phyloP scores from a whole-genome alignment of 2,888 invertebrate genomes.

The Eristalis tenax region DNA sequence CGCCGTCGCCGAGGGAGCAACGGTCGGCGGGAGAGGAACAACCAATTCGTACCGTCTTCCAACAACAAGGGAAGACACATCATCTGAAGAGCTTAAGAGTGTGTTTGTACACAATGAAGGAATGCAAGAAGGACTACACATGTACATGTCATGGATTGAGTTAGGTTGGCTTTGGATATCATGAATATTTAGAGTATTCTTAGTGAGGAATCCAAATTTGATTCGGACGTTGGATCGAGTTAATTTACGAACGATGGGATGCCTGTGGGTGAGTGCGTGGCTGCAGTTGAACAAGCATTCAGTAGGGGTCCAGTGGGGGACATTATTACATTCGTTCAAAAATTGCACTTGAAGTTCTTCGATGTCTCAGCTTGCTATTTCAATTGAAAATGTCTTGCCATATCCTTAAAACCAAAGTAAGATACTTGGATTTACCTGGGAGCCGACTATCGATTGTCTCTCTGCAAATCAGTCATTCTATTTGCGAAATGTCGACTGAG shows the following conservation, averaged over 20 bases:
- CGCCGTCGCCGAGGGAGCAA: neutral
- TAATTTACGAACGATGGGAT: neutral
- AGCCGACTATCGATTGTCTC: too few relatives aligned
- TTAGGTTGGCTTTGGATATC: constrained; percentile 31
- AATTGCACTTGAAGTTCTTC: too few relatives aligned
- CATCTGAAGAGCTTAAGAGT: neutral
- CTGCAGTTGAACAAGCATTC: too few relatives aligned
- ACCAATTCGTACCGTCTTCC: constrained; percentile 4
- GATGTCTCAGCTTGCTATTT: too few relatives aligned
- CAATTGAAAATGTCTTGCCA: too few relatives aligned
- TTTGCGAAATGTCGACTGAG: too few relatives aligned
- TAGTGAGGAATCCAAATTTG: constrained; percentile 41
- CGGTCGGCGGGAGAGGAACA: neutral
- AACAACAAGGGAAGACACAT: constrained; percentile 8
- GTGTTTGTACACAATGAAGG: neutral
- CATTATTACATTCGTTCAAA: too few relatives aligned
- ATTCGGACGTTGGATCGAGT: constrained; percentile 33
- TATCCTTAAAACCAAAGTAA: too few relatives aligned
- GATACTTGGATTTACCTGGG: too few relatives aligned
- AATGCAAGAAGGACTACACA: constrained; percentile 22
- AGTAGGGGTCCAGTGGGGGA: too few relatives aligned
- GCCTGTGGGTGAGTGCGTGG: too few relatives aligned
- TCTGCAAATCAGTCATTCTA: too few relatives aligned
- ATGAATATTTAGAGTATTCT: constrained; percentile 55
- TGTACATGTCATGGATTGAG: constrained; percentile 50